Evolutionary conservation across 2,888 invertebrate genomes (phyloP).

Genomic region (Keiferia lycopersicella): DNA sequence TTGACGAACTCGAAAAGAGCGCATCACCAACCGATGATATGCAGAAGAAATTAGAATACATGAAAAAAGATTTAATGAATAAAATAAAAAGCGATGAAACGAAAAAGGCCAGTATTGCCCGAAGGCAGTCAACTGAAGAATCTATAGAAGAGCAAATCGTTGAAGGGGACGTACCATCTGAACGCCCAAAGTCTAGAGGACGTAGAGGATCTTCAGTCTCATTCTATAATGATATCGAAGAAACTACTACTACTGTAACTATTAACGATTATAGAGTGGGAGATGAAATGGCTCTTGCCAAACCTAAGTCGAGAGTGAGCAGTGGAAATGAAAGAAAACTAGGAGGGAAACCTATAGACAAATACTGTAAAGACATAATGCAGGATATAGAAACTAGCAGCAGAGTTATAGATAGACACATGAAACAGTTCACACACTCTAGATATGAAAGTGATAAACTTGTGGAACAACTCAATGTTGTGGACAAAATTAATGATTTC

Average conservation of each 20-base stretch:
- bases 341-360: constrained; percentile 61
- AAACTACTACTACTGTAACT: constrained; percentile 45
- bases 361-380: constrained; percentile 71
- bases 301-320: constrained; percentile 41
- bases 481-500: constrained; percentile 75
- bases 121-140: constrained; percentile 62
- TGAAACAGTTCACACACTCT: constrained; percentile 69
- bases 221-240: constrained; percentile 56
- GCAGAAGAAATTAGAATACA: constrained; percentile 62
- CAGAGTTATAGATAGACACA: constrained; percentile 76
- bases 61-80: constrained; percentile 66
- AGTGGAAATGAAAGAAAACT: constrained; percentile 52
- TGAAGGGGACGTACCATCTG: constrained; percentile 40
- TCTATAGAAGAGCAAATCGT: constrained; percentile 63
- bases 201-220: constrained; percentile 62
- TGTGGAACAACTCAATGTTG: constrained; percentile 72
- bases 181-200: constrained; percentile 68
- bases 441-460: constrained; percentile 74
- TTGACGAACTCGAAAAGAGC: constrained; percentile 53
- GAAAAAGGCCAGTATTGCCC: constrained; percentile 59
- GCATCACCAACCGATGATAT: constrained; percentile 55
- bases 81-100: constrained; percentile 67
- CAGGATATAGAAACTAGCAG: constrained; percentile 71
- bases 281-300: constrained; percentile 39
- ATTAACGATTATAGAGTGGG: constrained; percentile 45